Base-by-base conservation (phyloP, 1,140 invertebrate genomes). In the Cheumatopsyche charites region DNA sequence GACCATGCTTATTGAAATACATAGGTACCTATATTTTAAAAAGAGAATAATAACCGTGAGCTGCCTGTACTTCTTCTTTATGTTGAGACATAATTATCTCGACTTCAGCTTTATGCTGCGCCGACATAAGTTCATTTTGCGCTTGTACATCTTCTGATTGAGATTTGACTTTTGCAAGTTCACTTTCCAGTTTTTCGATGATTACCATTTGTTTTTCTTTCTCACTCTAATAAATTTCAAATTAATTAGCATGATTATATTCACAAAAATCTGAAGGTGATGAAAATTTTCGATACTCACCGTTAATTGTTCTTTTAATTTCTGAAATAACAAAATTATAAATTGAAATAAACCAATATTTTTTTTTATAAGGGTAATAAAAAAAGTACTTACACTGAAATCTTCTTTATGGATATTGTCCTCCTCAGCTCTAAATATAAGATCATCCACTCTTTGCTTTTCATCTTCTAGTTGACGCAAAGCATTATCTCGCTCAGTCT, bases 371-470 rank as follows among this genome's bases (percentile, higher is more conserved):
- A 47, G 13, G 13, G 4, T 6, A 47, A n/a, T 47, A 7, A 6
- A 47, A 7, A 47, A n/a, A 42, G 23, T 41, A 74, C 73, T 79
- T 79, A 85, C 83, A 76, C 80, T 78, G 67, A 84, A 83, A 77
- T 85, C 83, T 76, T 85, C 83, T 67, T 81, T 83, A 65, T 84
- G 83, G 62, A 85, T 85, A 63, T 85, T 90, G 77, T 95, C 94
- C 82, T 98, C 96, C 84, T 98, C 95, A 72, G 94, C 90, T 43
- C 92, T 88, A 79, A 98, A 98, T 78, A 95, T 89, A 55, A 97
- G 84, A 82, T 98, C 96, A 85, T 98, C 96, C 11, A 92, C 88
- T 82, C 94, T 95, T 78, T 92, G 90, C 78, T 87, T 90, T 77
- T 96, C 93, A 76, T 96, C 94, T 73, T 95, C 93, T 73, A 97